Conservation (phyloP, 1,140 invertebrate species). For the Melitaea cinxia region DNA sequence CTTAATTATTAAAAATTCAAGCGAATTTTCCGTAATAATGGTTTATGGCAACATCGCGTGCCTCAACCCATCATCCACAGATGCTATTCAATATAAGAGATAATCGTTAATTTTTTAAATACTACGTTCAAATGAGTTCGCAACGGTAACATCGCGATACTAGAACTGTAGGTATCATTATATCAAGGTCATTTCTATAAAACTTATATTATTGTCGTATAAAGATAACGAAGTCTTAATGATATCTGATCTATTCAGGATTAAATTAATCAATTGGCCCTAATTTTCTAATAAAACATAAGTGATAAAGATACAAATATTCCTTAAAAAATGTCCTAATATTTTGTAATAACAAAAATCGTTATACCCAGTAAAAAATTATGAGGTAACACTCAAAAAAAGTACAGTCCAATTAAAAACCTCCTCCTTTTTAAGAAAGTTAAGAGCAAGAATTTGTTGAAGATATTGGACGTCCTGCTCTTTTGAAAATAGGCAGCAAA, state of each 20-base stretch:
- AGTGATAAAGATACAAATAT: background rate
- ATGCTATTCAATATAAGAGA: constrained; percentile 14
- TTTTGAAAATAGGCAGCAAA: no score
- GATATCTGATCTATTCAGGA: background rate
- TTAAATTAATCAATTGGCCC: background rate
- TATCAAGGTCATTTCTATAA: constrained; percentile 19
- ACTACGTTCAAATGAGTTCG: constrained; percentile 9
- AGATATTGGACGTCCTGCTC: no score
- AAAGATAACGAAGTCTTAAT: background rate
- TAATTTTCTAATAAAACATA: background rate
- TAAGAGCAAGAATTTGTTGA: no score
- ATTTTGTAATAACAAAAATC: no score
- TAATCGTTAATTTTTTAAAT: constrained; percentile 23
- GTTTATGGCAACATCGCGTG: constrained; percentile 26
- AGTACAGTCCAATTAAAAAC: no score
- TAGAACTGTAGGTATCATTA: constrained; percentile 3
- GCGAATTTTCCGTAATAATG: background rate
- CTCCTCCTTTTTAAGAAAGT: no score
- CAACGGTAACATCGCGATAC: constrained; percentile 17
- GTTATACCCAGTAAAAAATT: no score
- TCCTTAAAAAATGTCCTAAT: no score
- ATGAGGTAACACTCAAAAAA: no score
- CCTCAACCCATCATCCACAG: constrained; percentile 4
- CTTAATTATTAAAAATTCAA: background rate
- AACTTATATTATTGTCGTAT: background rate